These are phyloP conservation scores for Pangasianodon hypophthalmus DNA, from an alignment of 2,113 vertebrate species.

Conservation along the genomic window DNA sequence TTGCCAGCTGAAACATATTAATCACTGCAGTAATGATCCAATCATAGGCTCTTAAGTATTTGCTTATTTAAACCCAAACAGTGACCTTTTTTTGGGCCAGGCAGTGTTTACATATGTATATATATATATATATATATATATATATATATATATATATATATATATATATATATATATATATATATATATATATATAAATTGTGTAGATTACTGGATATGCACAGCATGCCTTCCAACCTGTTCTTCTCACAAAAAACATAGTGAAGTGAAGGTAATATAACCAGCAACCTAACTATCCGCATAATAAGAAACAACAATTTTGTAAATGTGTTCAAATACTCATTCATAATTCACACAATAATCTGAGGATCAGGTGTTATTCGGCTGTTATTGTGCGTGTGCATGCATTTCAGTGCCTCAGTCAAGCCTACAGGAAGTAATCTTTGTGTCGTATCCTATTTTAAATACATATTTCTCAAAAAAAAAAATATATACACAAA, in stretches of 20 bases:
- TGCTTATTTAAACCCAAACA: no score
- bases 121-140: background rate
- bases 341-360: conserved; percentile 26
- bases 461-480: background rate
- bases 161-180: background rate
- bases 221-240: background rate
- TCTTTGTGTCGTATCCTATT: background rate
- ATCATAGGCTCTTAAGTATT: no score
- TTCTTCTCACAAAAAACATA: background rate
- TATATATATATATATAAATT: background rate
- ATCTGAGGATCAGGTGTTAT: conserved; percentile 4
- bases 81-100: no score
- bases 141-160: no score
- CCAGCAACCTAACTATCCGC: background rate
- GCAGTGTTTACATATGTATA: background rate
- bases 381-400: background rate
- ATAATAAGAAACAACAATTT: background rate
- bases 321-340: background rate
- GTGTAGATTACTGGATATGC: background rate
- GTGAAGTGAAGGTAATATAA: background rate
- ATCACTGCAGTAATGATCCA: no score
- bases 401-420: background rate
- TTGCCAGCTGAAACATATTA: no score
- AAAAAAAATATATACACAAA: background rate
- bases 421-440: background rate